Percentiles rank a stretch among this genome's conserved stretches.
Evolutionary conservation across 2,113 vertebrate genomes (phyloP).

Genomic region (Tyrannus savana): DNA sequence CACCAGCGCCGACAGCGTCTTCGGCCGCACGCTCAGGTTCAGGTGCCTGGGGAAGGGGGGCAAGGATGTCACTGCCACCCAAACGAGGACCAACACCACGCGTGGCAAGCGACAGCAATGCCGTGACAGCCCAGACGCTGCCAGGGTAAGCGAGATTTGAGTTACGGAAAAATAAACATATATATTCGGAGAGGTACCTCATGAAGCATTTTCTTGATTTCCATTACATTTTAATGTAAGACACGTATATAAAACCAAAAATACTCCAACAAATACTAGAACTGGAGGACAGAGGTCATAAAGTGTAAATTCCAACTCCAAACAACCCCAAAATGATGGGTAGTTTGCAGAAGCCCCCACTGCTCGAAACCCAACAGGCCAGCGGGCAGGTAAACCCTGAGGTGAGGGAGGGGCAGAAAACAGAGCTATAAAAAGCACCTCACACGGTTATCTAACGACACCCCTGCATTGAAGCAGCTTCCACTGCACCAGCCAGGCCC

Average conservation of each 20-base stretch:
- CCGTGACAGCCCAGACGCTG: background rate
- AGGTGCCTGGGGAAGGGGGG: constrained; percentile 82
- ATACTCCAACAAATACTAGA: background rate
- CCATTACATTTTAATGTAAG: background rate
- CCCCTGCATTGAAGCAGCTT: background rate
- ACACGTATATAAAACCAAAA: background rate
- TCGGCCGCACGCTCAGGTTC: constrained; percentile 92
- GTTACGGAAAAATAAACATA: fast-evolving
- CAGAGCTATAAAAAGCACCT: background rate
- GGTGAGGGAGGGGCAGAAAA: background rate
- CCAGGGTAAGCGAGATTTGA: background rate
- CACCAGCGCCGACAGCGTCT: constrained; percentile 88
- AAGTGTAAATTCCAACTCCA: background rate
- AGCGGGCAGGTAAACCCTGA: background rate
- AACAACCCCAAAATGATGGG: background rate
- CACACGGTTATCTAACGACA: background rate
- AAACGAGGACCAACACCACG: fast-evolving
- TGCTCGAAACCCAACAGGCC: background rate
- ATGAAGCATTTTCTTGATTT: background rate
- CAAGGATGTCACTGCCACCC: background rate
- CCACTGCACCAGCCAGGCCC: background rate
- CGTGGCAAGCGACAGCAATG: background rate
- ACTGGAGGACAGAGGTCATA: background rate
- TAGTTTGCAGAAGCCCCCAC: background rate
- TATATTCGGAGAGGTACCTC: background rate